Base-by-base conservation (phyloP, 2,113 vertebrate species). In the Myanophis thanlyinensis region DNA sequence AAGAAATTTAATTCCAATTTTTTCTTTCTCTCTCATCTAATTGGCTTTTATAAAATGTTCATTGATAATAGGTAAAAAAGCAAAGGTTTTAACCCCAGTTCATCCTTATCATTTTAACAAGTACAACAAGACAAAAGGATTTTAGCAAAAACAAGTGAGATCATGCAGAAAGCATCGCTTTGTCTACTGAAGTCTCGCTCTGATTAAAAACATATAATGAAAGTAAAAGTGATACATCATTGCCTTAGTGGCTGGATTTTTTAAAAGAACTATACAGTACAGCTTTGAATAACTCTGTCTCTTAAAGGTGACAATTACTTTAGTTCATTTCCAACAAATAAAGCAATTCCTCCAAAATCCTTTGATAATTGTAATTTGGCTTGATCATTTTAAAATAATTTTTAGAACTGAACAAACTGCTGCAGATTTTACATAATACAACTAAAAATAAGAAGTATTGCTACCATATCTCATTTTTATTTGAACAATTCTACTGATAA, bases 181-280 rank as follows among this genome's bases (percentile, higher is more conserved):
- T 98, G 98, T 98, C 98, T 98, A 98, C 98, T 98, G 98, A 98
- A 99, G 98, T 99, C 99, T 99, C 98, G 98, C 99, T 99, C 99
- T 99, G 99, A 99, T 99, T 99, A 99, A 99, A 98, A 99, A 99
- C 98, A 98, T 99, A 98, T 98, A 99, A 99, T 99, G 98, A 98
- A 99, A 99, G 98, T 98, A 98, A 99, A 99, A 98, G 98, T 98
- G 98, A 99, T 98, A 98, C 98, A 99, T 99, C 99, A 99, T 99
- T 99, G 99, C 98, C 98, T 99, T 98, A 98, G 98, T 97, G 97
- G 97, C 97, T 97, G 97, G 97, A 95, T 98, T 98, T 98, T 97
- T 96, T 94, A 95, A 96, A 97, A 97, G 95, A 96, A 97, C 97
- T 97, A 95, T 97, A 95, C 95, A 84, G 93, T 97, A 95, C 95